Percentiles rank a stretch among this genome's conserved stretches.
phyloP scores from a whole-genome alignment of 1,140 invertebrate genomes.

The Plutomurus gul region DNA sequence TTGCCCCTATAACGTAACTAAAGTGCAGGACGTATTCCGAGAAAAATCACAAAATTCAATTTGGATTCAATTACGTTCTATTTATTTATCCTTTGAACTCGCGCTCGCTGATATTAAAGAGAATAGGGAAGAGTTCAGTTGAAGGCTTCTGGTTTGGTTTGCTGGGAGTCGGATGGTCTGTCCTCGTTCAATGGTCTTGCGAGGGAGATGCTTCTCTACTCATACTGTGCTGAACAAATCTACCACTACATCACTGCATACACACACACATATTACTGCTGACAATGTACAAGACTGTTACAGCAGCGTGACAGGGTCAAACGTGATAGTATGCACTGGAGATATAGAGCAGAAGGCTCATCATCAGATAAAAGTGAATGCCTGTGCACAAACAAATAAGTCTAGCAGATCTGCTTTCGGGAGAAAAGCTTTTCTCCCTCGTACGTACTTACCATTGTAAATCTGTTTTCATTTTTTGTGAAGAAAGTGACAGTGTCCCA shows the following conservation, averaged over 20 bases:
- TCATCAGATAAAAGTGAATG: not conserved
- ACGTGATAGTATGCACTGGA: too few species aligned
- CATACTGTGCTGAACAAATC: too few species aligned
- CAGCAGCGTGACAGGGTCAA: not conserved
- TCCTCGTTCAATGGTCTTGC: too few species aligned
- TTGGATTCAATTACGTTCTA: conserved; percentile 41
- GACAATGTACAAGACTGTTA: not conserved
- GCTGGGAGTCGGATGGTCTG: too few species aligned
- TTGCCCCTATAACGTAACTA: not conserved
- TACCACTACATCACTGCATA: too few species aligned
- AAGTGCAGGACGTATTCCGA: conserved; percentile 6
- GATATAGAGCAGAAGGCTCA: not conserved
- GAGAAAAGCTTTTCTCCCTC: not conserved
- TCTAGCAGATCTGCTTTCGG: not conserved
- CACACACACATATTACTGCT: too few species aligned
- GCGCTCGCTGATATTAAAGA: too few species aligned
- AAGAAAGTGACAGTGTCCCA: conserved; percentile 87
- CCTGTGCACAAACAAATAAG: not conserved
- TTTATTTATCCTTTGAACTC: conserved; percentile 22
- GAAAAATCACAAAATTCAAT: conserved; percentile 41
- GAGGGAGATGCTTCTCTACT: too few species aligned
- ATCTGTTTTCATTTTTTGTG: conserved; percentile 82
- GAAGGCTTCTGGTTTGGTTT: too few species aligned
- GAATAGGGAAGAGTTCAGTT: too few species aligned
- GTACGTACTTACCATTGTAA: conserved; percentile 68